Evolutionary conservation across 2,888 invertebrate species (phyloP), one percentile per base, ranked within the genome.

Genomic region (Mellilla xanthometata): DNA sequence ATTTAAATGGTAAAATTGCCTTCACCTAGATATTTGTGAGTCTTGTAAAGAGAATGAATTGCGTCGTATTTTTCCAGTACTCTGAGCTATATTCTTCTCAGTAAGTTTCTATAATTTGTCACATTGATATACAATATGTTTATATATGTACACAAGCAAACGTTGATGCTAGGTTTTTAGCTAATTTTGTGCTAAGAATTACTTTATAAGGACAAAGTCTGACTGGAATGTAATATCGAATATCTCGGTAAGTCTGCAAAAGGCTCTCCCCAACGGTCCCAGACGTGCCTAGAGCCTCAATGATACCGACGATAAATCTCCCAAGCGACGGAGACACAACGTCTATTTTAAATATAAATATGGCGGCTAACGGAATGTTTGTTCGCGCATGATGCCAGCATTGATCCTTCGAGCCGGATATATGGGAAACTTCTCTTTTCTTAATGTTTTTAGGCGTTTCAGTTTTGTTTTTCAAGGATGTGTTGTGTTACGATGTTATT

Each of bases 331-430:
- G 49, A 46, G 49, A 52, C 38, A 48, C 47, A 51, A 39, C 54
- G 15, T 49, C 49, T 51, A 42, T 47, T 53, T 51, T 53, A 53
- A 56, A 53, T 53, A 56, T 53, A 47, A 56, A 49, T 49, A 56
- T 53, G 56, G 56, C 47, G 29, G 11, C 47, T 52, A 56, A 54
- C 51, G 46, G 54, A 10, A 31, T 52, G 39, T 47, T 51, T 46
- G 42, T 36, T 47, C 51, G 49, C 53, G 12, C 26, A 26, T 11
- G 7, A 46, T 7, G 7, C 24, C n/a, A 7, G n/a, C 8, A 39
- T 49, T 54, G 49, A 42, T 44, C 44, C 38, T 49, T 30, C 29
- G 45, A 46, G 43, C 19, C 49, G 51, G 54, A 49, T 42, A 35
- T n/a, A n/a, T n/a, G n/a, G n/a, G n/a, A n/a, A n/a, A n/a, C n/a